Conservation (phyloP, 2,888 invertebrate genomes). For the Chloromyia formosa region DNA sequence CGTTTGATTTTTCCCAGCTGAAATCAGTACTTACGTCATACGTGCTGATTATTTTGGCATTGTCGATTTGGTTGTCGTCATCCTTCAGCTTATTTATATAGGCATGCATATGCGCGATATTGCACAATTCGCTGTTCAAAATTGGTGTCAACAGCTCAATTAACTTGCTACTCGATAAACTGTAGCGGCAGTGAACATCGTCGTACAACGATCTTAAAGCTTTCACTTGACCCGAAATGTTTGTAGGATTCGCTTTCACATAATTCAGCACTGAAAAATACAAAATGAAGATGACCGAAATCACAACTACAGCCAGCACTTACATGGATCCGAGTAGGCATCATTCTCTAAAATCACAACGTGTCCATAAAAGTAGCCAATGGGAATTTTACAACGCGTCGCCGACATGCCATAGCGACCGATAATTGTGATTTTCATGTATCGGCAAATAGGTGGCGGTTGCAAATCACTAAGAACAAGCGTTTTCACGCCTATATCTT, state of each 20-base stretch:
- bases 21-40: slow-evolving; percentile 63
- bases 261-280: slow-evolving; percentile 48
- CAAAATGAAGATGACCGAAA: background rate
- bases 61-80: slow-evolving; percentile 66
- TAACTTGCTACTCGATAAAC: slow-evolving; percentile 84
- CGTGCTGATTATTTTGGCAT: slow-evolving; percentile 65
- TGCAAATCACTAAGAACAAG: slow-evolving; percentile 88
- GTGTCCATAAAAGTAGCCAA: slow-evolving; percentile 94
- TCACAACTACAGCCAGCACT: no score
- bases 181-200: slow-evolving; percentile 82
- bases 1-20: slow-evolving; percentile 25
- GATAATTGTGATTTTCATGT: slow-evolving; percentile 90
- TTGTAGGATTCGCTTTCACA: slow-evolving; percentile 57
- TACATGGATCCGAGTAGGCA: slow-evolving; percentile 60
- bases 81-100: slow-evolving; percentile 77
- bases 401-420: slow-evolving; percentile 92
- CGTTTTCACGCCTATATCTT: slow-evolving; percentile 87
- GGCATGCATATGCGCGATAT: slow-evolving; percentile 84
- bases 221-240: slow-evolving; percentile 68
- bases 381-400: slow-evolving; percentile 87
- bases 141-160: slow-evolving; percentile 81
- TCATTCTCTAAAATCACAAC: slow-evolving; percentile 78
- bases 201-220: slow-evolving; percentile 77
- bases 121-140: slow-evolving; percentile 80
- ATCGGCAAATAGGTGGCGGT: slow-evolving; percentile 89